These are phyloP conservation scores for Sinodicranocentrus sp. DNA, from an alignment of 2,888 invertebrate genomes.

Conservation along the genomic window DNA sequence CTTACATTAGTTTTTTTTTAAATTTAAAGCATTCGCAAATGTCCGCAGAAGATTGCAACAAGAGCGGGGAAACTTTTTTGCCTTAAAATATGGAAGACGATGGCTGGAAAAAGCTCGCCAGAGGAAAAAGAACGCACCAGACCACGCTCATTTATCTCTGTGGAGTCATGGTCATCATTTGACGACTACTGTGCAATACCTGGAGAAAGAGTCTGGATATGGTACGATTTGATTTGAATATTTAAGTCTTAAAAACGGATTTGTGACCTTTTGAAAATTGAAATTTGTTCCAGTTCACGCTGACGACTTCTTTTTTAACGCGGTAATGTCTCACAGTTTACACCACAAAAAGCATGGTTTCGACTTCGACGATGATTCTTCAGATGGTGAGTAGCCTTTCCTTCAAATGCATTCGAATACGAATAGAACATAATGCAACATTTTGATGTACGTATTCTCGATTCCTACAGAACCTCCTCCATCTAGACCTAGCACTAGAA, in stretches of 20 bases:
- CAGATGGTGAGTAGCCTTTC: too few relatives aligned
- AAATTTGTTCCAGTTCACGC: conserved; percentile 12
- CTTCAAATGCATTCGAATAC: neutral
- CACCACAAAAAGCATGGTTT: too few relatives aligned
- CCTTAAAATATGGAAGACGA: conserved; percentile 5
- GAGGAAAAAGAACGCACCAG: conserved; percentile 7
- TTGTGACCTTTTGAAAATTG: neutral
- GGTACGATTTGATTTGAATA: neutral
- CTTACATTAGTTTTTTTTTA: neutral
- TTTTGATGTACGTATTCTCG: neutral
- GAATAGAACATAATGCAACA: neutral
- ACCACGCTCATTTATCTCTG: neutral
- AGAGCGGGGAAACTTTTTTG: neutral
- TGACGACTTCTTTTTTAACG: neutral
- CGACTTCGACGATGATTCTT: too few relatives aligned
- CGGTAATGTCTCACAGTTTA: too few relatives aligned
- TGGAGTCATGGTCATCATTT: conserved; percentile 27
- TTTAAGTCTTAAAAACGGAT: neutral
- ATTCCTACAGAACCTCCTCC: neutral
- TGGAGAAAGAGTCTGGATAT: conserved; percentile 2
- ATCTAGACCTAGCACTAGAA: neutral
- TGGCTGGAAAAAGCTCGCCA: conserved; percentile 30
- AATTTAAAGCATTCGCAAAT: conserved; percentile 13
- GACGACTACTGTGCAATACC: neutral
- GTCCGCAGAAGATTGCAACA: neutral